Evolutionary conservation across 2,888 invertebrate genomes (phyloP).

Genomic region (Drosophila lacicola): DNA sequence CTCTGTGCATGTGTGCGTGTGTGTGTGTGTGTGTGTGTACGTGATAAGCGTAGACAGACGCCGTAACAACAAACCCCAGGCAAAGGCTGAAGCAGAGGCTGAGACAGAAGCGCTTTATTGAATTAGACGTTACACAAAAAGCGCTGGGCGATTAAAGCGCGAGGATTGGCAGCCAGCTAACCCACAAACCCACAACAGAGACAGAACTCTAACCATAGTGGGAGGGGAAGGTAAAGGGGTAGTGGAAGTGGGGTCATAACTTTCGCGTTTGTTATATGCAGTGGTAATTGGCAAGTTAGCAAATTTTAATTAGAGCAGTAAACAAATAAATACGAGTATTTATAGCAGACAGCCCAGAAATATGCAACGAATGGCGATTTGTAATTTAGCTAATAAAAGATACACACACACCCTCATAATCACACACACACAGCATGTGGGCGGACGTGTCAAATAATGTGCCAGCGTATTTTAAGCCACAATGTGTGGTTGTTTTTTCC

Average conservation of each 20-base stretch:
- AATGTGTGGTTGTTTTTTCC: constrained; percentile 18
- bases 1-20: constrained; percentile 19
- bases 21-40: constrained; percentile 50
- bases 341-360: constrained; percentile 22
- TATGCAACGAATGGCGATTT: constrained; percentile 39
- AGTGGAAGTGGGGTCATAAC: neutral
- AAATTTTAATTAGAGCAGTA: constrained; percentile 40
- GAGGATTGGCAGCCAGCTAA: constrained; percentile 51
- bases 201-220: constrained; percentile 13
- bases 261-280: constrained; percentile 22
- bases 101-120: constrained; percentile 59
- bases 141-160: constrained; percentile 56
- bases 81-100: constrained; percentile 22
- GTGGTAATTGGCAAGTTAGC: constrained; percentile 40
- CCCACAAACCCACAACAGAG: constrained; percentile 59
- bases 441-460: constrained; percentile 8
- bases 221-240: constrained; percentile 8
- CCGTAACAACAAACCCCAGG: constrained; percentile 71
- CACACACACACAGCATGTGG: constrained; percentile 10
- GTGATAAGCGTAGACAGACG: constrained; percentile 71
- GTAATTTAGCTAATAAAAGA: constrained; percentile 9
- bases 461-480: constrained; percentile 17
- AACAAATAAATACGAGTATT: constrained; percentile 24
- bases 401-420: constrained; percentile 4
- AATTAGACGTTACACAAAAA: constrained; percentile 70